These are phyloP conservation scores for Bilobella aurantiaca DNA, from an alignment of 1,140 invertebrate species.

Conservation along the genomic window DNA sequence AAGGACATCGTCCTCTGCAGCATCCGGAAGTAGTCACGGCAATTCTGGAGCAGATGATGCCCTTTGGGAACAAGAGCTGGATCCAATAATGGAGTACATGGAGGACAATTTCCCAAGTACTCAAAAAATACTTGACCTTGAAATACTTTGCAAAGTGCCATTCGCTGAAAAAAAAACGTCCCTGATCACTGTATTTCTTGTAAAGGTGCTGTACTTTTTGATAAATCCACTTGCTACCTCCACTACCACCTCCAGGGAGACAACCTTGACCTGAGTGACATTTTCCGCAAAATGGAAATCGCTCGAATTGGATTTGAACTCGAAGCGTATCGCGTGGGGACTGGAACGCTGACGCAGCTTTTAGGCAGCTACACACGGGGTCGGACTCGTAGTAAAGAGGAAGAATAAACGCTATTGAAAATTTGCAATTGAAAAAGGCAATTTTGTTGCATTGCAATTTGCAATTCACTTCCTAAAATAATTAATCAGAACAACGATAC, in stretches of 20 bases:
- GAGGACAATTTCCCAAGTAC: not conserved
- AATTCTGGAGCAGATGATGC: not conserved
- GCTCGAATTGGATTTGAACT: not conserved
- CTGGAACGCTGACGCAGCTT: not conserved
- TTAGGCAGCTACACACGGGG: not conserved
- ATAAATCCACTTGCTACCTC: not conserved
- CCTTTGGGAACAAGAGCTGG: not conserved
- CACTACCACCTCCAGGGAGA: not conserved
- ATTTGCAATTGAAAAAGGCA: too few species aligned
- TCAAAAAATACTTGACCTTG: not conserved
- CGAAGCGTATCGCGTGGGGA: not conserved
- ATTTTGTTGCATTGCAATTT: too few species aligned
- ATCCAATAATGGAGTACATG: not conserved
- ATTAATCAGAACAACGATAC: too few species aligned
- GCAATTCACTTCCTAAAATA: too few species aligned
- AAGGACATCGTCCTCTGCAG: not conserved
- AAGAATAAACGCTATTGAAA: too few species aligned
- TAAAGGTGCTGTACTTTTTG: not conserved
- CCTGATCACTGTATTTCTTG: too few species aligned
- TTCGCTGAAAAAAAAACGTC: too few species aligned
- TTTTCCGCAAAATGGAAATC: not conserved
- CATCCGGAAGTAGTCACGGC: too few species aligned
- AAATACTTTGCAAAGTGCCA: not conserved
- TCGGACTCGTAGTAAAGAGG: not conserved
- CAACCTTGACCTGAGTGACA: not conserved